Evolutionary conservation across 2,888 invertebrate genomes (phyloP).

Genomic region (Calephelis perditalis): DNA sequence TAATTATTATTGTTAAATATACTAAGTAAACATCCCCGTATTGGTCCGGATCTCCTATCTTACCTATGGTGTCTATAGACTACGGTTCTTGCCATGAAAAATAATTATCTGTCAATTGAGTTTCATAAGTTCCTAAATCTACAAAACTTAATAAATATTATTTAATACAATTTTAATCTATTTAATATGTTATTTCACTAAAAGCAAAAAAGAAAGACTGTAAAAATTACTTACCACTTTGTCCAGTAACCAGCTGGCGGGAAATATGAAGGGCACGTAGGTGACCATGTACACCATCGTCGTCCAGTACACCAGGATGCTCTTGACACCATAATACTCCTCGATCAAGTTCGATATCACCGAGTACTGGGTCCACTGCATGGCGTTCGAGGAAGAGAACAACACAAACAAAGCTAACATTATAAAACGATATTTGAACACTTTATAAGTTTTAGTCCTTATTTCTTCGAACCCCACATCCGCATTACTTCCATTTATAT

Average conservation of each 20-base stretch:
- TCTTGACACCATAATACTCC: conserved; percentile 84
- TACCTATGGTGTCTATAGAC: too few species aligned
- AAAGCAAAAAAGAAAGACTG: too few species aligned
- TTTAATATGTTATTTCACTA: too few species aligned
- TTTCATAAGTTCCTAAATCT: too few species aligned
- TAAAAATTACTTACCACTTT: conserved; percentile 84
- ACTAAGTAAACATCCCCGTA: too few species aligned
- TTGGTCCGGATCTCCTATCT: too few species aligned
- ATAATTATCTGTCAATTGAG: too few species aligned
- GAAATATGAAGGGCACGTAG: conserved; percentile 97
- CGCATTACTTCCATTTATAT: conserved; percentile 49
- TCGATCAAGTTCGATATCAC: conserved; percentile 91
- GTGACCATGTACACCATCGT: conserved; percentile 98
- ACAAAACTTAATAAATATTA: too few species aligned
- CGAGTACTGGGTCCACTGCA: conserved; percentile 98
- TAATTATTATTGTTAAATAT: too few species aligned
- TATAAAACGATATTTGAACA: conserved; percentile 86
- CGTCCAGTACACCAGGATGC: conserved; percentile 92
- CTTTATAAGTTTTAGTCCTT: conserved; percentile 57
- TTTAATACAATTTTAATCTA: too few species aligned
- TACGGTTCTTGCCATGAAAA: too few species aligned
- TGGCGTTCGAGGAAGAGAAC: conserved; percentile 93
- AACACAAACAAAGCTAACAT: conserved; percentile 90
- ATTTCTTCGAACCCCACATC: conserved; percentile 39
- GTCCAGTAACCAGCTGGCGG: conserved; percentile 96